phyloP scores from a whole-genome alignment of 2,888 invertebrate species.

The Herminia tarsipennalis region DNA sequence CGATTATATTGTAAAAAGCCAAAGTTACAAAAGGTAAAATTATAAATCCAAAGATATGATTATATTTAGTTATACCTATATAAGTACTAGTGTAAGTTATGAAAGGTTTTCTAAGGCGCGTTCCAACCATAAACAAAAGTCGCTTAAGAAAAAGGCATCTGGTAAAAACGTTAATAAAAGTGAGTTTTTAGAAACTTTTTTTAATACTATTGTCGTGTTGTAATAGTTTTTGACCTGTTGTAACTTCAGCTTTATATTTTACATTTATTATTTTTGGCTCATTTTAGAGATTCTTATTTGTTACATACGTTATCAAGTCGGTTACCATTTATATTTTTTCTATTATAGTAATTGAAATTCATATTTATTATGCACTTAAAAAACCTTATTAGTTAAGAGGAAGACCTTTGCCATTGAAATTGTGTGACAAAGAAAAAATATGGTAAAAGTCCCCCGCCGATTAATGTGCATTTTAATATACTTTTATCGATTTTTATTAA shows the following conservation, averaged over 20 bases:
- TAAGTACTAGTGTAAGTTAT: no score
- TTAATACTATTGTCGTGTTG: neutral
- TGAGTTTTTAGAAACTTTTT: neutral
- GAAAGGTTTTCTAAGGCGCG: no score
- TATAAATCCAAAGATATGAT: neutral
- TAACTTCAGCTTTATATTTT: conserved; percentile 23
- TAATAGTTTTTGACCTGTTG: conserved; percentile 15
- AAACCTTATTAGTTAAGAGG: conserved; percentile 45
- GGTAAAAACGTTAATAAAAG: neutral
- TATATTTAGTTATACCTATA: neutral
- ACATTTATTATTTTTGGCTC: conserved; percentile 30
- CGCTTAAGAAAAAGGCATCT: neutral
- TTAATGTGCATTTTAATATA: conserved; percentile 40
- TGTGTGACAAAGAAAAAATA: conserved; percentile 32
- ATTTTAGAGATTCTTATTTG: conserved; percentile 27
- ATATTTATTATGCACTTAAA: conserved; percentile 40
- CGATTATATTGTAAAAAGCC: conserved; percentile 38
- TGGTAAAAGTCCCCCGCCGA: conserved; percentile 38
- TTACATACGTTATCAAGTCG: no score
- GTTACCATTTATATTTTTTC: conserved; percentile 23
- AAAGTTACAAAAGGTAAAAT: conserved; percentile 20
- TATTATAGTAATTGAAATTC: conserved; percentile 44
- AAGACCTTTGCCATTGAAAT: conserved; percentile 38
- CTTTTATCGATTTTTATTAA: conserved; percentile 25
- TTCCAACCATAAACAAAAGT: no score